These are phyloP conservation scores for Cantharis rustica DNA, from an alignment of 2,888 invertebrate species.

Conservation along the genomic window DNA sequence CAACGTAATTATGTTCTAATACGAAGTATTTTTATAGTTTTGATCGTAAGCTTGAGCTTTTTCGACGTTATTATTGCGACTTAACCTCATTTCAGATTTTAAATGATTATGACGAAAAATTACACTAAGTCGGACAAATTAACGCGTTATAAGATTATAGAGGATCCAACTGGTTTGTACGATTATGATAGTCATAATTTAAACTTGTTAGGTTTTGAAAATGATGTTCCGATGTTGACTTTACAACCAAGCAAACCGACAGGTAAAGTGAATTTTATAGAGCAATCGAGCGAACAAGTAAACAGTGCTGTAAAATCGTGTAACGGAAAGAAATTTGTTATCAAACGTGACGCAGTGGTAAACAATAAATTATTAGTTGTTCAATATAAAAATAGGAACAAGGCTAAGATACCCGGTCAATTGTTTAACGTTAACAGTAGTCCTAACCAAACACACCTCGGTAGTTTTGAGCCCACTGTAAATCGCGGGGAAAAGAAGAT, in stretches of 20 bases:
- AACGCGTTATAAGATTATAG: background rate
- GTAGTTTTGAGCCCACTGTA: too few species aligned
- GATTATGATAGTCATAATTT: background rate
- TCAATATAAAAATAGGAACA: background rate
- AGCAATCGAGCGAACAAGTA: background rate
- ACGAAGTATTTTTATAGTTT: background rate
- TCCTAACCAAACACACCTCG: background rate
- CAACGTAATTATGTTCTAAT: background rate
- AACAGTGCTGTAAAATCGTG: background rate
- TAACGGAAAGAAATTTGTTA: background rate
- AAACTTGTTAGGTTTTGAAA: background rate
- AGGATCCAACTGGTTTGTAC: background rate
- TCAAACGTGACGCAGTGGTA: background rate
- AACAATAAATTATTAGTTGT: background rate
- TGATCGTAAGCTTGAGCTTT: background rate
- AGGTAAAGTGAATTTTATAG: background rate
- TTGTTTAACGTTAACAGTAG: background rate
- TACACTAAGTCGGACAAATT: background rate
- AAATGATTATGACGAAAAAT: background rate
- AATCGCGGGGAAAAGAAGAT: background rate
- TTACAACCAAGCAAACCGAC: background rate
- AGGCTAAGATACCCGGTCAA: background rate
- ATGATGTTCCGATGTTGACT: background rate
- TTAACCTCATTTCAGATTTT: background rate
- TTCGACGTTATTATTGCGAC: background rate